Percentiles rank a stretch among this genome's conserved stretches.
These are phyloP conservation scores for Erpobdella octoculata DNA, from an alignment of 2,888 invertebrate species.

Conservation along the genomic window DNA sequence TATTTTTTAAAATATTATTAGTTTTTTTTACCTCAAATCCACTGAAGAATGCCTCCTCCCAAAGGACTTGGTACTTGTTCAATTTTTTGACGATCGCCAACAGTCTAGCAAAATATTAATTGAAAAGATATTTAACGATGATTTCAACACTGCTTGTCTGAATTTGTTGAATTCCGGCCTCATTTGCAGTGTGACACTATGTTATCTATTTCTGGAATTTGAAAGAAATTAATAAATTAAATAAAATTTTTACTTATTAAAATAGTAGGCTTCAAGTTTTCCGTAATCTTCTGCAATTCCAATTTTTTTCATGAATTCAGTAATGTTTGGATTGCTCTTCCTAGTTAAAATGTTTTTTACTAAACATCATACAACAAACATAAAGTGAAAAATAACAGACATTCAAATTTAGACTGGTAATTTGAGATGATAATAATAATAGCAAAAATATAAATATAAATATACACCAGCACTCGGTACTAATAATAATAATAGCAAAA, in stretches of 20 bases:
- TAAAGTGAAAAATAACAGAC: not conserved
- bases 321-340: constrained; percentile 47
- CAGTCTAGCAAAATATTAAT: constrained; percentile 29
- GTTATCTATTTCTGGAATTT: no score
- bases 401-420: no score
- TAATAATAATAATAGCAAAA: not conserved
- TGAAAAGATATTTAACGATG: not conserved
- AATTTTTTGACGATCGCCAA: constrained; percentile 34
- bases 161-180: no score
- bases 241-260: constrained; percentile 53
- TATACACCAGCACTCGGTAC: not conserved
- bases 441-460: no score
- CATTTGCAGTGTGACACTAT: no score
- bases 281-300: constrained; percentile 57
- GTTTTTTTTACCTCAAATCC: constrained; percentile 36
- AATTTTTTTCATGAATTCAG: constrained; percentile 43
- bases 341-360: constrained; percentile 25
- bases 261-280: constrained; percentile 64
- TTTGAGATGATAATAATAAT: no score
- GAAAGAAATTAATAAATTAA: not conserved
- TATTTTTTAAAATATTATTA: no score
- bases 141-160: no score
- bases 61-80: constrained; percentile 46
- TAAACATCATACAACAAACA: not conserved
- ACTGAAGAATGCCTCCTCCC: constrained; percentile 51